phyloP scores from a whole-genome alignment of 2,797 vertebrate genomes.

The Melanotaenia nigrans region DNA sequence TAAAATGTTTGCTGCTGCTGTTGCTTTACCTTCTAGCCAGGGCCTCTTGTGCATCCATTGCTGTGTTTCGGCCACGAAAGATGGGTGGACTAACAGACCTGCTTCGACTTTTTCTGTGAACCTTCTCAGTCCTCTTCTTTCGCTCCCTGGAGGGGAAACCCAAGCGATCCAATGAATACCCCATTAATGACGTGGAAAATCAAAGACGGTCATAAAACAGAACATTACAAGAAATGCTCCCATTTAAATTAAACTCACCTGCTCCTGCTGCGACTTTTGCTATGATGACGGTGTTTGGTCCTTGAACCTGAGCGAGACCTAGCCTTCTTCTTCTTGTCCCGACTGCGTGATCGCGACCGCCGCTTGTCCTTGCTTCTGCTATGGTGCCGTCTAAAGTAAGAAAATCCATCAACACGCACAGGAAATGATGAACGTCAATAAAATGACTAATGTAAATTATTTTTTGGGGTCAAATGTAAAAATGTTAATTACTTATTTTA shows the following conservation, averaged over 20 bases:
- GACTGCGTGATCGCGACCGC: slow-evolving; percentile 86
- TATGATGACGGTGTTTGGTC: slow-evolving; percentile 91
- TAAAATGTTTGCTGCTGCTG: slow-evolving; percentile 9
- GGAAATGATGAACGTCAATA: not conserved
- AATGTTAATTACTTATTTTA: not conserved
- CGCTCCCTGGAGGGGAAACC: slow-evolving; percentile 83
- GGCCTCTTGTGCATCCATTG: slow-evolving; percentile 99
- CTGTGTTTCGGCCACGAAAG: slow-evolving; percentile 95
- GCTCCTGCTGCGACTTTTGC: slow-evolving; percentile 92
- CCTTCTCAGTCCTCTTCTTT: slow-evolving; percentile 93
- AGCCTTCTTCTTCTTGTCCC: slow-evolving; percentile 87
- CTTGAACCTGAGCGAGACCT: slow-evolving; percentile 91
- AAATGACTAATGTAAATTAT: not conserved
- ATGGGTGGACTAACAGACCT: slow-evolving; percentile 87
- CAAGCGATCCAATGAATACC: slow-evolving; percentile 22
- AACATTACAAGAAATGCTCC: not conserved
- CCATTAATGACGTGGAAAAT: not conserved
- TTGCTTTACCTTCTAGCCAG: slow-evolving; percentile 90
- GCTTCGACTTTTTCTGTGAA: slow-evolving; percentile 90
- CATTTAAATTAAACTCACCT: slow-evolving; percentile 74
- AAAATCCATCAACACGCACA: slow-evolving; percentile 20
- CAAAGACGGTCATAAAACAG: not conserved
- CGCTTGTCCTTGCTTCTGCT: slow-evolving; percentile 92
- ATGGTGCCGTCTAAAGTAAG: slow-evolving; percentile 86
- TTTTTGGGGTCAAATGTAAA: not conserved